Evolutionary conservation across 2,888 invertebrate species (phyloP).

Genomic region (Lithophane socia): DNA sequence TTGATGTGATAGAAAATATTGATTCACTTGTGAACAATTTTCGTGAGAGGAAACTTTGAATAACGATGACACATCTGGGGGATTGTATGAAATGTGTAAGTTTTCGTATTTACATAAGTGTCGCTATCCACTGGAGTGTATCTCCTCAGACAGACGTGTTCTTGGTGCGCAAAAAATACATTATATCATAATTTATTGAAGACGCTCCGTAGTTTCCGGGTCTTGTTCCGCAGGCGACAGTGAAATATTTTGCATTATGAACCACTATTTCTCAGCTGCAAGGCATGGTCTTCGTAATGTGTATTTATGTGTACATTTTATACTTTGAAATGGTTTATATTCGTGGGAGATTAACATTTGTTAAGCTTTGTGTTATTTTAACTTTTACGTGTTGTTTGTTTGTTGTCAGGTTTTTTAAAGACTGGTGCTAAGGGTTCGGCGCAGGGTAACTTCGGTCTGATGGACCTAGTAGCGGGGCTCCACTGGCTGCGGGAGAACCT

Average conservation of each 20-base stretch:
- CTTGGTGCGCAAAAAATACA: constrained; percentile 51
- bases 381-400: constrained; percentile 39
- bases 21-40: constrained; percentile 64
- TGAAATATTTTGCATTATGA: constrained; percentile 64
- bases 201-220: constrained; percentile 45
- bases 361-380: constrained; percentile 26
- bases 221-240: constrained; percentile 57
- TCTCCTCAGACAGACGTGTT: constrained; percentile 31
- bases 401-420: constrained; percentile 95
- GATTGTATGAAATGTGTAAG: constrained; percentile 62
- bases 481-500: constrained; percentile 99
- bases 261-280: constrained; percentile 57
- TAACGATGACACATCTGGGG: constrained; percentile 60
- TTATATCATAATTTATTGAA: constrained; percentile 62
- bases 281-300: constrained; percentile 40
- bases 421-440: constrained; percentile 97
- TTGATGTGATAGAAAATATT: constrained; percentile 63
- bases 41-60: constrained; percentile 59
- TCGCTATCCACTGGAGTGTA: constrained; percentile 54
- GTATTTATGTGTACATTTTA: constrained; percentile 46
- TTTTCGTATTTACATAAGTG: constrained; percentile 65
- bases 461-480: constrained; percentile 98
- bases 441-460: constrained; percentile 97
- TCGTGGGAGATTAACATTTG: constrained; percentile 20
- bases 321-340: constrained; percentile 40